phyloP scores from a whole-genome alignment of 2,888 invertebrate genomes.

The Cataglyphis altisquamis region DNA sequence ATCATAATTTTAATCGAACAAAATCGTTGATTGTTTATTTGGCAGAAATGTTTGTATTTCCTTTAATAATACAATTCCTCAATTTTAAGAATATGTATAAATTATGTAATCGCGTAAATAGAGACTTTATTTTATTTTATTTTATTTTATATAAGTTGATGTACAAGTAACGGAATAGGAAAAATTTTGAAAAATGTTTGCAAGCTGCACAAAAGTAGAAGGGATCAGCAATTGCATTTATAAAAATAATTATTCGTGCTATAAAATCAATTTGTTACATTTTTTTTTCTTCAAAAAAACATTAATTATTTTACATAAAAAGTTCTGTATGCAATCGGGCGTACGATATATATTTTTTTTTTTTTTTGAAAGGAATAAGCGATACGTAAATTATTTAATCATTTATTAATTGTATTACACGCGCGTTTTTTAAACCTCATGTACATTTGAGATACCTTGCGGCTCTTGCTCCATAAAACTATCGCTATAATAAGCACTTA shows the following conservation, averaged over 20 bases:
- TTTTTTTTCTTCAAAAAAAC: constrained; percentile 11
- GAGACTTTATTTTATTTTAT: no score
- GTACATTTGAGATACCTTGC: background rate
- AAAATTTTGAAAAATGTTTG: background rate
- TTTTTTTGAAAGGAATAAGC: no score
- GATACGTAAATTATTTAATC: background rate
- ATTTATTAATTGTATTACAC: background rate
- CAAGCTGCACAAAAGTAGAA: background rate
- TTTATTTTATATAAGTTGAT: no score
- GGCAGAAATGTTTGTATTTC: background rate
- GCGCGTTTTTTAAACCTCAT: background rate
- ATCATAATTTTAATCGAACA: background rate
- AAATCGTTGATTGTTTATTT: background rate
- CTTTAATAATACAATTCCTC: background rate
- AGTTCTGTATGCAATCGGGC: constrained; percentile 43
- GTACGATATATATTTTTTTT: background rate
- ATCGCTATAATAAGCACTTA: constrained; percentile 1
- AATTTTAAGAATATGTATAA: no score
- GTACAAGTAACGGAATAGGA: no score
- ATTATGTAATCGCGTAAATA: no score
- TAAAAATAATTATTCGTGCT: constrained; percentile 71
- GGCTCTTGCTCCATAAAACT: background rate
- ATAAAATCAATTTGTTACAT: background rate
- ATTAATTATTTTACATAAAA: constrained; percentile 57
- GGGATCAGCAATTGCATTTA: constrained; percentile 67